These are phyloP conservation scores for Diorhabda carinulata DNA, from an alignment of 1,140 invertebrate species.

Conservation along the genomic window DNA sequence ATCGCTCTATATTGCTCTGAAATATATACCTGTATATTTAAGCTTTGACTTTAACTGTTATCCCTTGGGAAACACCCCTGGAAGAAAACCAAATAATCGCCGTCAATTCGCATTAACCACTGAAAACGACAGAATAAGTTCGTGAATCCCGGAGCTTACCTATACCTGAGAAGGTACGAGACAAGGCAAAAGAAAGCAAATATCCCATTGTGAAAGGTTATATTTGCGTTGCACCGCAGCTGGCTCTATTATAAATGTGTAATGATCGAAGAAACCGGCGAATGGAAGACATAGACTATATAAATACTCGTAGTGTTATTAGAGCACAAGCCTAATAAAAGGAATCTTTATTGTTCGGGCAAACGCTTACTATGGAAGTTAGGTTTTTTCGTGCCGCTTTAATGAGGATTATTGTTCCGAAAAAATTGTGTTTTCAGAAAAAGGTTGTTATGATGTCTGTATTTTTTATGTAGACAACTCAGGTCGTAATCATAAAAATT, in stretches of 20 bases:
- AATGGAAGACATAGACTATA: background rate
- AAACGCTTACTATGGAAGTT: no score
- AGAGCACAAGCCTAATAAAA: no score
- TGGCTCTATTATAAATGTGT: slow-evolving; percentile 15
- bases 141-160: slow-evolving; percentile 5
- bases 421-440: no score
- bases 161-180: background rate
- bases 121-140: slow-evolving; percentile 9
- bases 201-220: slow-evolving; percentile 5
- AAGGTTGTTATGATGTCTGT: no score
- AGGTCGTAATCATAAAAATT: no score
- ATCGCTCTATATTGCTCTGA: no score
- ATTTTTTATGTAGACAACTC: no score
- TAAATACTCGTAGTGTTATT: background rate
- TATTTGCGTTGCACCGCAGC: slow-evolving; percentile 11
- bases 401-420: no score
- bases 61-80: background rate
- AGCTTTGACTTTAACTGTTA: no score
- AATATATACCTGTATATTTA: no score
- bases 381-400: no score
- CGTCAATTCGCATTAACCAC: slow-evolving; percentile 17
- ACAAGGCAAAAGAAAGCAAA: slow-evolving; percentile 9
- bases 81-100: slow-evolving; percentile 23
- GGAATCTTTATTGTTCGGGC: no score
- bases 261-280: slow-evolving; percentile 10